Evolutionary conservation across 2,113 vertebrate genomes (phyloP), one percentile per base, ranked within the genome.

Genomic region (Octodon degus): DNA sequence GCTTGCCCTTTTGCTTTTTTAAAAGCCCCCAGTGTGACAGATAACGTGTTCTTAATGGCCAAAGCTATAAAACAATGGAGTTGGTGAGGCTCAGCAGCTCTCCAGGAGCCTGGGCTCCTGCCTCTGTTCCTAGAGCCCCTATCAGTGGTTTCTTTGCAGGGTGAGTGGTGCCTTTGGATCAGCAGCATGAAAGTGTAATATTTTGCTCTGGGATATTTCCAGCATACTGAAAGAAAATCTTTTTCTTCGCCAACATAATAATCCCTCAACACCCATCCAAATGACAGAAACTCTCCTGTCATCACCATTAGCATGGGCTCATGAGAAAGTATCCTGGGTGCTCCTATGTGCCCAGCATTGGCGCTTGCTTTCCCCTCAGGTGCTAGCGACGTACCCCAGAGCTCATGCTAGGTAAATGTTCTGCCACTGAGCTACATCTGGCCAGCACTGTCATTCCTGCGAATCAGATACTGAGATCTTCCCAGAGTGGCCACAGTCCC

Each of bases 131-230:
- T 16, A 86, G 81, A 97, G 27, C 14, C 76, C n/a, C 72, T 43
- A 47, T 14, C 62, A 94, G 91, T 58, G 47, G 1, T 74, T 92
- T 11, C 47, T 93, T 63, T 90, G n/a, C 40, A 37, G 32, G 60
- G 63, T 40, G 34, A 89, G 1, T 27, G 25, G 22, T 87, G 91
- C 79, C 53, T 85, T 94, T 19, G 47, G 94, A 67, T 17, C 40
- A 58, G 68, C 30, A 40, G 60, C 55, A 0, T 68, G 24, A 91
- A 90, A 63, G 62, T 37, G 7, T 12, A 43, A 43, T 5, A 43
- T 96, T 89, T 80, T 95, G 62, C 92, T 90, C 81, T 81, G 89
- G 81, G 82, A 91, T 34, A 93, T 93, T 96, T 63, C 55, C 53
- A 76, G 37, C 76, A 72, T 50, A 77, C 12, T 70, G 27, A 67